Percentiles rank a stretch among this genome's conserved stretches.
These are phyloP conservation scores for Telmatherina bonti DNA, from an alignment of 2,797 vertebrate genomes.

Conservation along the genomic window DNA sequence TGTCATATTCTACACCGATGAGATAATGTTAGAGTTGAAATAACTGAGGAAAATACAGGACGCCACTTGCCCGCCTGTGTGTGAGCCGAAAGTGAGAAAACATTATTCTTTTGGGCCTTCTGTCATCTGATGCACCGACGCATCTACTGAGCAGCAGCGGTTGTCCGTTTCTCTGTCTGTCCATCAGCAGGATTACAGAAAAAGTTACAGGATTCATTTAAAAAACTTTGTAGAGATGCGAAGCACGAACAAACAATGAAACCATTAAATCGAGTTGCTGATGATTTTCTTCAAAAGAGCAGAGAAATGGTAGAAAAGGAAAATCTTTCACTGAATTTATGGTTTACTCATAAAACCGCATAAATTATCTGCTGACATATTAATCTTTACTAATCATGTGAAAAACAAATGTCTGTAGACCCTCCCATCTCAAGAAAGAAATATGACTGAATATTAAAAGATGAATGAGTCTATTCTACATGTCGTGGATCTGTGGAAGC, in stretches of 20 bases:
- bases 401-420: slow-evolving; percentile 30
- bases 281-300: not conserved
- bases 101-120: slow-evolving; percentile 37
- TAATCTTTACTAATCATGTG: slow-evolving; percentile 54
- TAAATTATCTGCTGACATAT: slow-evolving; percentile 16
- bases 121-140: slow-evolving; percentile 54
- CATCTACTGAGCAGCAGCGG: not conserved
- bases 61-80: slow-evolving; percentile 15
- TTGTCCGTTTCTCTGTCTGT: not conserved
- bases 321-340: not conserved
- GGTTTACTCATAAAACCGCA: slow-evolving; percentile 30
- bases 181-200: slow-evolving; percentile 7
- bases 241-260: slow-evolving; percentile 3
- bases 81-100: slow-evolving; percentile 37
- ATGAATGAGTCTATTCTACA: slow-evolving; percentile 66
- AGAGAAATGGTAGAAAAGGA: not conserved
- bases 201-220: slow-evolving; percentile 2
- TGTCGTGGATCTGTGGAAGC: slow-evolving; percentile 45
- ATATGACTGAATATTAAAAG: slow-evolving; percentile 43
- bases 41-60: slow-evolving; percentile 28
- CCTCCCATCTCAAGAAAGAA: slow-evolving; percentile 31
- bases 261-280: not conserved
- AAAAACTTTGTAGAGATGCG: not conserved
- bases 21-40: slow-evolving; percentile 47
- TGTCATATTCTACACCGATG: slow-evolving; percentile 20